Evolutionary conservation across 2,888 invertebrate genomes (phyloP).

Genomic region (Agonopterix alstromeriana): DNA sequence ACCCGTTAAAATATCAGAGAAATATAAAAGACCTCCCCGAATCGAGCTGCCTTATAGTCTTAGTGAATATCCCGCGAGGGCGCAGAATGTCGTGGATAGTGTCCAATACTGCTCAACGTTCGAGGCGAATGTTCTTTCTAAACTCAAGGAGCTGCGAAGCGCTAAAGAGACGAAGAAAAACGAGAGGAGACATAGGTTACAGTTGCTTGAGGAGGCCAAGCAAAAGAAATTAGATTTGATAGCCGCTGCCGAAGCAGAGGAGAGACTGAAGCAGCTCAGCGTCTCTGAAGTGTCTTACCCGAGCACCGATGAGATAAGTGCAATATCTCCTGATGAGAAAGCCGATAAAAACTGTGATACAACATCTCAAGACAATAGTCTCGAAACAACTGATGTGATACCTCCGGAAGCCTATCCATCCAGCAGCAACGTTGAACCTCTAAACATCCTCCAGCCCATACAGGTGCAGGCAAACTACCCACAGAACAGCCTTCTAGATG

Average conservation of each 20-base stretch:
- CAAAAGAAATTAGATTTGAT: slow-evolving; percentile 72
- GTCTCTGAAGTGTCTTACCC: slow-evolving; percentile 78
- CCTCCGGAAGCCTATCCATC: slow-evolving; percentile 25
- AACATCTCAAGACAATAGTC: slow-evolving; percentile 32
- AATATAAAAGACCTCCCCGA: slow-evolving; percentile 86
- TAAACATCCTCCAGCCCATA: slow-evolving; percentile 64
- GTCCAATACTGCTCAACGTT: slow-evolving; percentile 80
- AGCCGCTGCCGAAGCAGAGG: slow-evolving; percentile 66
- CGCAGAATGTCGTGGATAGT: slow-evolving; percentile 52
- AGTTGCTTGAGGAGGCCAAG: slow-evolving; percentile 75
- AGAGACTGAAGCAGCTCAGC: slow-evolving; percentile 74
- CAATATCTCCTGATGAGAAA: slow-evolving; percentile 70
- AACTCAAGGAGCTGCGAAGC: slow-evolving; percentile 83
- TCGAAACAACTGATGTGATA: slow-evolving; percentile 23
- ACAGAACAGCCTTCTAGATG: slow-evolving; percentile 56
- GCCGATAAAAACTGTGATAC: slow-evolving; percentile 53
- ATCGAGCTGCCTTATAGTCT: slow-evolving; percentile 72
- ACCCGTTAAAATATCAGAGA: slow-evolving; percentile 92
- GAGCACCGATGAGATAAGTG: slow-evolving; percentile 76
- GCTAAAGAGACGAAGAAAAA: slow-evolving; percentile 79
- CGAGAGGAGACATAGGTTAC: slow-evolving; percentile 77
- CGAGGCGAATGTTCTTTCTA: slow-evolving; percentile 83
- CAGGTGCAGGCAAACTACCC: slow-evolving; percentile 53
- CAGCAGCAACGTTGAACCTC: slow-evolving; percentile 36
- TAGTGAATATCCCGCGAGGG: slow-evolving; percentile 45